Base-by-base conservation (phyloP, 1,140 invertebrate genomes). In the Drosophila cardini region DNA sequence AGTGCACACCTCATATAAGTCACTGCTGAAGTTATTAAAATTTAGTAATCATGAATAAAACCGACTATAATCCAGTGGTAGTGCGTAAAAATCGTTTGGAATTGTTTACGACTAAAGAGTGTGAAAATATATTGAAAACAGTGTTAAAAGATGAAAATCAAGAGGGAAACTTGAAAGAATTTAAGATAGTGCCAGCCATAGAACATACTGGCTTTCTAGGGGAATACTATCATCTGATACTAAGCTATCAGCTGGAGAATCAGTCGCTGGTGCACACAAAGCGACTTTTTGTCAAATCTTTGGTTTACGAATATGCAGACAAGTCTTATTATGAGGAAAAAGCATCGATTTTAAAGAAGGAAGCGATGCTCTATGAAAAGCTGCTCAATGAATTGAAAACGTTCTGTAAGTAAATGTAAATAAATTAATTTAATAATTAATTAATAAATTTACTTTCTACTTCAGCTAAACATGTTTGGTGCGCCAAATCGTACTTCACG, bases 401-500 rank as follows among this genome's bases (percentile, higher is more conserved):
- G 11, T 80, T 78, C 16, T 84, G 90, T 91, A 69, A 85, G 90
- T 78, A 7, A 5, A 0, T 16, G 26, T n/a, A 40, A 45, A 5
- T 7, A 65, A 48, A 26, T 5, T 2, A 11, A 48, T 26, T 21
- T 5, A 52, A 21, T 2, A 13, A 32, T 18, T 30, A 4, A 10
- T 4, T 26, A 26, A 4, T 0, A 26, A 26, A 9, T 45, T 45
- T 45, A 4, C 3, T 45, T 2, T 18, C 11, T 13, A 13, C 40
- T 9, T 10, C 11, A 91, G 90, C 86, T 34, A 9, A 48, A 2
- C 71, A 83, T 55, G 65, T 89, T 1, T 93, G 92, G 92, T 80
- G 87, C 7, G 81, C 92, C n/a, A 68, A 79, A n/a, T 93, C 92
- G 43, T 92, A 92, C 46, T 81, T 85, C 7, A 65, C 72, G 0